Evolutionary conservation across 2,888 invertebrate species (phyloP).

Genomic region (Agriotes lineatus): DNA sequence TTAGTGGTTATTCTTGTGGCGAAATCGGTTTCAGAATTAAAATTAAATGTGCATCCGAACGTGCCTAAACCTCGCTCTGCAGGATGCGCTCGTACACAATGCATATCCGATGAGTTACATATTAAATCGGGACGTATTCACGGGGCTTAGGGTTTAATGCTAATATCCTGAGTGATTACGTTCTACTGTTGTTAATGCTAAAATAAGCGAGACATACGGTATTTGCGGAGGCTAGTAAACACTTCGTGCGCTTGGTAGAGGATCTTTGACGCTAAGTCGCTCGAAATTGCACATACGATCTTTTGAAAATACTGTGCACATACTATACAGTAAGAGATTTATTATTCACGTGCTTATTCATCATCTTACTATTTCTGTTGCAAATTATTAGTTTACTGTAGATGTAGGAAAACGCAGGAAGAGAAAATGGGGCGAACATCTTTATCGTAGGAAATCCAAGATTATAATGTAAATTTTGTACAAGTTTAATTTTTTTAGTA

Average conservation of each 20-base stretch:
- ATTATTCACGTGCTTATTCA: too few relatives aligned
- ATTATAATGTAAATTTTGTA: too few relatives aligned
- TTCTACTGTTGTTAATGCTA: conserved; percentile 37
- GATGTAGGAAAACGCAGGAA: too few relatives aligned
- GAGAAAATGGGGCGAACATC: too few relatives aligned
- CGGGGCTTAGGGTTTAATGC: conserved; percentile 55
- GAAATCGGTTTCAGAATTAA: conserved; percentile 53
- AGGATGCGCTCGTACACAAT: conserved; percentile 51
- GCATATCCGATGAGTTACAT: conserved; percentile 59
- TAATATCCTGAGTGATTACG: conserved; percentile 40
- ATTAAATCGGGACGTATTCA: conserved; percentile 58
- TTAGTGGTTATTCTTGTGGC: conserved; percentile 50
- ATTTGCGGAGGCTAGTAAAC: conserved; percentile 17
- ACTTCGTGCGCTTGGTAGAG: background rate
- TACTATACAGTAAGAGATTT: too few relatives aligned
- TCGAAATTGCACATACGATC: too few relatives aligned
- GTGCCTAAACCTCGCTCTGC: conserved; percentile 54
- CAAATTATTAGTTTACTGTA: too few relatives aligned
- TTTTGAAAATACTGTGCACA: too few relatives aligned
- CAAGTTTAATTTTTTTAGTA: too few relatives aligned
- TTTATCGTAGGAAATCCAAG: too few relatives aligned
- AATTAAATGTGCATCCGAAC: conserved; percentile 58
- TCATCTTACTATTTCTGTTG: too few relatives aligned
- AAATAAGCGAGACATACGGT: conserved; percentile 34
- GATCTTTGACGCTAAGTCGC: too few relatives aligned